Conservation (phyloP, 1,140 invertebrate genomes). For the Listronotus oregonensis region DNA sequence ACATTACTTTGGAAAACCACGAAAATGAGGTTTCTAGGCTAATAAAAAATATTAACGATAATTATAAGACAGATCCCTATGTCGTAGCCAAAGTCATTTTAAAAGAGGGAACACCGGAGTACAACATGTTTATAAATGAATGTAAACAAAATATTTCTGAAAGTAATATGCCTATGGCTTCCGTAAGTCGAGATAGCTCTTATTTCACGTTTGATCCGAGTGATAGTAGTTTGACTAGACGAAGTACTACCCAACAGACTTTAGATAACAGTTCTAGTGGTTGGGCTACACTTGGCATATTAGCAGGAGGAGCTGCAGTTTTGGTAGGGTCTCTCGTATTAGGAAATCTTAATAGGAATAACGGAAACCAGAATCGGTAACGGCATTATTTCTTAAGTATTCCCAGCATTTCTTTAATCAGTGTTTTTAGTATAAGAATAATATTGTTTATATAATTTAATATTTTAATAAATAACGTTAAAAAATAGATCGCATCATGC, state of each 20-base stretch:
- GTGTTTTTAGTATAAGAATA: too few relatives aligned
- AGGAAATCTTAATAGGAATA: neutral
- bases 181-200: neutral
- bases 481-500: too few relatives aligned
- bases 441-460: too few relatives aligned
- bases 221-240: too few relatives aligned
- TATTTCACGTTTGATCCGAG: too few relatives aligned
- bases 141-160: neutral
- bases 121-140: neutral
- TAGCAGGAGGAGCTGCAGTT: neutral
- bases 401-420: too few relatives aligned
- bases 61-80: neutral
- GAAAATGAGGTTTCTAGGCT: neutral
- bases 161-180: neutral
- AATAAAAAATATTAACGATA: neutral
- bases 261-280: neutral
- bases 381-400: neutral
- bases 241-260: too few relatives aligned
- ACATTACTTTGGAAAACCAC: constrained; percentile 2
- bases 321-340: neutral
- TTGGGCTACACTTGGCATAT: neutral
- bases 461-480: too few relatives aligned
- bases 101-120: neutral
- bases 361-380: neutral
- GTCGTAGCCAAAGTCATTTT: constrained; percentile 8